A percentile compares a stretch with the other conserved stretches of the same genome.
These are phyloP conservation scores for Magallana ariakensis DNA, from an alignment of 1,140 invertebrate genomes.

Conservation along the genomic window DNA sequence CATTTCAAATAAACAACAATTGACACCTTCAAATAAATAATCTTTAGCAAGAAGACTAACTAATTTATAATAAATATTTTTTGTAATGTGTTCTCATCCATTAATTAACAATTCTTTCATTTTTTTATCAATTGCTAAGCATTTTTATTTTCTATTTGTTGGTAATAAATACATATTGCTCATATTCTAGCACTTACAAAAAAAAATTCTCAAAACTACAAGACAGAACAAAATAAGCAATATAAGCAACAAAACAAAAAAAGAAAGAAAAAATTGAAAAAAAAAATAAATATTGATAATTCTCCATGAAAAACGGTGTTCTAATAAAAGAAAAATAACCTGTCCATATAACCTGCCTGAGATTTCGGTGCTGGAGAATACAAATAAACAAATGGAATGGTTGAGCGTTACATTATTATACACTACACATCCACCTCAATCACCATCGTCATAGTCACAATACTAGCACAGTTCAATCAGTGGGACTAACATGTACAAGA, in stretches of 20 bases:
- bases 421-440: not conserved
- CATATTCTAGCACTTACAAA: not conserved
- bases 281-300: not conserved
- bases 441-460: not conserved
- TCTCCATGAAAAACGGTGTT: not conserved
- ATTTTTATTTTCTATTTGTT: not conserved
- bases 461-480: not conserved
- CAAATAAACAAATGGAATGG: slow-evolving; percentile 21
- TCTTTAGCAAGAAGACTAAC: not conserved
- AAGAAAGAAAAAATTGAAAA: not conserved
- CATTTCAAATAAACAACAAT: slow-evolving; percentile 33
- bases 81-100: not conserved
- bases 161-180: not conserved
- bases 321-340: not conserved
- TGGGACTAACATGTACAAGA: slow-evolving; percentile 4
- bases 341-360: not conserved
- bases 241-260: not conserved
- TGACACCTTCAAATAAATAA: slow-evolving; percentile 31
- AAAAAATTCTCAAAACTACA: too few relatives aligned
- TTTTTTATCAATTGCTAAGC: slow-evolving; percentile 10
- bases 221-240: not conserved
- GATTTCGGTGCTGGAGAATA: not conserved
- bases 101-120: not conserved
- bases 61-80: slow-evolving; percentile 7
- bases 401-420: slow-evolving; percentile 19